Evolutionary conservation across 2,797 vertebrate species (phyloP).

Genomic region (Ctenopoma kingsleyae): DNA sequence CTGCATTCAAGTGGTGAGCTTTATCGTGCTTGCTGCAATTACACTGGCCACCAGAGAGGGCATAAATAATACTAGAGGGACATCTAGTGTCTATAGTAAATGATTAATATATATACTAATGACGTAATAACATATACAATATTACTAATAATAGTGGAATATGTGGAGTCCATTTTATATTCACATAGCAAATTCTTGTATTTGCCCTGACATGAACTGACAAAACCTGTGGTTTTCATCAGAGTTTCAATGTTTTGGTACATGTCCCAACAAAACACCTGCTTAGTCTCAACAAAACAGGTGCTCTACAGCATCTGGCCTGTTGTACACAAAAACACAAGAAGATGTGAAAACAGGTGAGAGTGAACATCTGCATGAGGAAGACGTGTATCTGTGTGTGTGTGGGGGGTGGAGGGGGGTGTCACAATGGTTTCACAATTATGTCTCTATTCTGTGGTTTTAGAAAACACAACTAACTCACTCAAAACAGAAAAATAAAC

Average conservation of each 20-base stretch:
- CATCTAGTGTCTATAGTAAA: conserved; percentile 2
- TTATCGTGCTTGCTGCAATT: neutral
- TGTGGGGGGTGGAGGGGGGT: conserved; percentile 22
- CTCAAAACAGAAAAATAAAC: neutral
- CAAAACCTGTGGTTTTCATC: conserved; percentile 45
- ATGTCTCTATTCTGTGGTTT: conserved; percentile 27
- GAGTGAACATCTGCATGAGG: conserved; percentile 37
- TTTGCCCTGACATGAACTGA: neutral
- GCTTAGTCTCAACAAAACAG: conserved; percentile 60
- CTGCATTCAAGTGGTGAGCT: neutral
- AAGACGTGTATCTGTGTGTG: no score
- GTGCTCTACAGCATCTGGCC: conserved; percentile 53
- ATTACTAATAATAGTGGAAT: neutral
- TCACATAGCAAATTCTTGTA: neutral
- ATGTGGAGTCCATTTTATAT: neutral
- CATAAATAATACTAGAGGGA: neutral
- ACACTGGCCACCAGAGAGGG: neutral
- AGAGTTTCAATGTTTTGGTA: conserved; percentile 55
- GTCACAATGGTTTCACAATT: conserved; percentile 48
- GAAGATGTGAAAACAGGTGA: conserved; percentile 51
- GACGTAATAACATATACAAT: neutral
- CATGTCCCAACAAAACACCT: conserved; percentile 54
- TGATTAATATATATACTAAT: neutral
- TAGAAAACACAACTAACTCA: conserved; percentile 11
- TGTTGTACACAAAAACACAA: conserved; percentile 21